Evolutionary conservation across 2,797 vertebrate species (phyloP).

Genomic region (Diceros bicornis): DNA sequence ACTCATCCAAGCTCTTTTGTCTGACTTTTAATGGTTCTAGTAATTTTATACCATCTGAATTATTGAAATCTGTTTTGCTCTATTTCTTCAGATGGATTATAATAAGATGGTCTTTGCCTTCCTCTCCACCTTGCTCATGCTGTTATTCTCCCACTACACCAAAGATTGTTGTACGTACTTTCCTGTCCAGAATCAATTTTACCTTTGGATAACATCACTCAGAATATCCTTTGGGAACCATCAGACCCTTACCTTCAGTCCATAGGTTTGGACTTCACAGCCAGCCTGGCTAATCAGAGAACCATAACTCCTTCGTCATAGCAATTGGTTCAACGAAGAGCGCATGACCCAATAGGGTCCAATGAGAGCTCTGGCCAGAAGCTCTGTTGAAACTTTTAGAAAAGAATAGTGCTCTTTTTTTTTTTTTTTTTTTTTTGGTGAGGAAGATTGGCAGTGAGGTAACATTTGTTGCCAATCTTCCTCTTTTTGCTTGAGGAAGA

Average conservation of each 20-base stretch:
- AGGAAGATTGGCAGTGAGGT: too few relatives aligned
- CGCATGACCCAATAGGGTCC: neutral
- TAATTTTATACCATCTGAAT: neutral
- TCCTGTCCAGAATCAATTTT: neutral
- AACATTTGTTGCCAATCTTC: too few relatives aligned
- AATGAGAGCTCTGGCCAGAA: neutral
- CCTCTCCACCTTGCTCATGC: neutral
- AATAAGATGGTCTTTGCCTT: neutral
- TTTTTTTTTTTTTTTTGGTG: too few relatives aligned
- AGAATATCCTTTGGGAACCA: neutral
- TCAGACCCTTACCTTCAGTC: neutral
- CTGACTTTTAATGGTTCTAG: constrained; percentile 21
- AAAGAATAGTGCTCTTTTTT: neutral
- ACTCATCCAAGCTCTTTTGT: neutral
- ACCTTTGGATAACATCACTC: neutral
- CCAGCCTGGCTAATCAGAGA: neutral
- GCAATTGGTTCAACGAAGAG: neutral
- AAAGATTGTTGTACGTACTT: neutral
- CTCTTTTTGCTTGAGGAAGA: too few relatives aligned
- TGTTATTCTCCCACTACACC: neutral
- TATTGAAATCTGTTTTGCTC: neutral
- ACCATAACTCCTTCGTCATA: neutral
- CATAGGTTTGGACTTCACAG: neutral
- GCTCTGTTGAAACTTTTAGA: neutral
- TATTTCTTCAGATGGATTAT: neutral